Evolutionary conservation across 2,113 vertebrate genomes (phyloP).

Genomic region (Prunella fulvescens): DNA sequence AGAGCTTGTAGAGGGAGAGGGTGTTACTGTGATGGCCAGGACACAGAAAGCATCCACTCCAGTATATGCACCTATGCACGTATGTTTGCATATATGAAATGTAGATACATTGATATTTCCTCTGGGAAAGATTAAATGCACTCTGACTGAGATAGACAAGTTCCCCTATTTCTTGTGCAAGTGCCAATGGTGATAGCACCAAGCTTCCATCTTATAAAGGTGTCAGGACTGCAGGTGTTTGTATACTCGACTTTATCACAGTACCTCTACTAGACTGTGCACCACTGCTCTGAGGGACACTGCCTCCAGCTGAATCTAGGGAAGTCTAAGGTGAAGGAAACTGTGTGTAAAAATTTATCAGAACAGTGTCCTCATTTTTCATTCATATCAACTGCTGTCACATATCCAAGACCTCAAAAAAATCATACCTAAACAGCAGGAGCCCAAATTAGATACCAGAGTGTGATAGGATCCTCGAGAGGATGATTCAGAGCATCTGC

Average conservation of each 20-base stretch:
- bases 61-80: fast-evolving
- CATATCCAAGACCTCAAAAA: not conserved
- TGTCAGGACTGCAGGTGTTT: not conserved
- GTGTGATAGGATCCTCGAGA: not conserved
- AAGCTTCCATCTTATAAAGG: not conserved
- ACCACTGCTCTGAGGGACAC: not conserved
- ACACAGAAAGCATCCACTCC: not conserved
- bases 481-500: not conserved
- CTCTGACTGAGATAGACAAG: not conserved
- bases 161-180: not conserved
- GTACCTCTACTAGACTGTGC: not conserved
- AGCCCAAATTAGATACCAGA: not conserved
- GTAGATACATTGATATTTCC: not conserved
- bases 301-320: not conserved
- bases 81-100: not conserved
- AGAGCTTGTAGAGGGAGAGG: not conserved
- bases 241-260: not conserved
- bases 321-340: not conserved
- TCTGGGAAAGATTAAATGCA: not conserved
- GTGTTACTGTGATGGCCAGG: not conserved
- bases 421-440: not conserved
- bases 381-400: not conserved
- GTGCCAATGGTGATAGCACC: not conserved
- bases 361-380: not conserved
- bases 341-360: not conserved